phyloP scores from a whole-genome alignment of 2,888 invertebrate species.

The Priocnemis perturbator region DNA sequence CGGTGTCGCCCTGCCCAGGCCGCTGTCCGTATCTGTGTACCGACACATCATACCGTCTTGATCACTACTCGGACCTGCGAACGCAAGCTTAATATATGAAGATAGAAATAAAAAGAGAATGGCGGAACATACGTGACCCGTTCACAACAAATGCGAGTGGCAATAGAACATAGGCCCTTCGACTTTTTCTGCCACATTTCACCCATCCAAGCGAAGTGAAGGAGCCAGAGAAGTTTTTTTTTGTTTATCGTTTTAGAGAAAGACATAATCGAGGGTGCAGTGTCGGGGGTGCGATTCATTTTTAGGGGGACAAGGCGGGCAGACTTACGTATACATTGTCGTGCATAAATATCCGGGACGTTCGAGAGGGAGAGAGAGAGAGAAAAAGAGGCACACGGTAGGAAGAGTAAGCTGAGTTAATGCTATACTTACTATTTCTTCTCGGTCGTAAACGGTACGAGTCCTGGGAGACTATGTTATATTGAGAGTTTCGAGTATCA shows the following conservation, averaged over 20 bases:
- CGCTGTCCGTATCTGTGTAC: conserved; percentile 86
- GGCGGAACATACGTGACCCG: conserved; percentile 23
- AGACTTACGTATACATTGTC: too few species aligned
- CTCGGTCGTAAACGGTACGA: too few species aligned
- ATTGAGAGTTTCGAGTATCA: too few species aligned
- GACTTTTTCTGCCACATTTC: conserved; percentile 3
- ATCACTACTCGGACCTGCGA: conserved; percentile 78
- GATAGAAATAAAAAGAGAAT: conserved; percentile 42
- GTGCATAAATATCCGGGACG: too few species aligned
- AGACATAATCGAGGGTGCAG: too few species aligned
- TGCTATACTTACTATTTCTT: too few species aligned
- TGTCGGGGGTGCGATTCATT: too few species aligned
- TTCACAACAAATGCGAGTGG: conserved; percentile 14
- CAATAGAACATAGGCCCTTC: conserved; percentile 17
- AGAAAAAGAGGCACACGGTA: too few species aligned
- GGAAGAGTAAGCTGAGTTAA: too few species aligned
- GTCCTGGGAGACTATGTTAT: too few species aligned
- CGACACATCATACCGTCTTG: conserved; percentile 76
- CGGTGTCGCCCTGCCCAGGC: conserved; percentile 90
- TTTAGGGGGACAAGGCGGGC: too few species aligned
- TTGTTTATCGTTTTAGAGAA: neutral
- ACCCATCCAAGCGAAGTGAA: conserved; percentile 39
- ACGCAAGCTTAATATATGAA: conserved; percentile 57
- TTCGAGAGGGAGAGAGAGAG: too few species aligned
- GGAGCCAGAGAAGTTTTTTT: neutral